A percentile compares a stretch with the other conserved stretches of the same genome.
phyloP scores from a whole-genome alignment of 2,113 vertebrate genomes.

The Ictalurus furcatus region DNA sequence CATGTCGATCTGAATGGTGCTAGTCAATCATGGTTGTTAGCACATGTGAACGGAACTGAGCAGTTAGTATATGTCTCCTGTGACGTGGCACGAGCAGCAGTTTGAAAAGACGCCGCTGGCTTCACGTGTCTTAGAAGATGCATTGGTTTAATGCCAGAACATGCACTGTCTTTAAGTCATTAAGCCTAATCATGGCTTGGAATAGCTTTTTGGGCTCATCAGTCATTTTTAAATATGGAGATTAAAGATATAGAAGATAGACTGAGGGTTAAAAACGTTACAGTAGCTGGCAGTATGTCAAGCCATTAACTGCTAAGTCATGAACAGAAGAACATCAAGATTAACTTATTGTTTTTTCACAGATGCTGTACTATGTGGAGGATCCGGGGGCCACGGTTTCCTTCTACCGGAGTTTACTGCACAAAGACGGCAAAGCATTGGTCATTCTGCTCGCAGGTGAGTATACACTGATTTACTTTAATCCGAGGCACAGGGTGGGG shows the following conservation, averaged over 20 bases:
- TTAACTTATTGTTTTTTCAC: constrained; percentile 21
- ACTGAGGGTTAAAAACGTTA: background rate
- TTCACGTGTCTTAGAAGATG: background rate
- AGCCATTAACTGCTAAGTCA: background rate
- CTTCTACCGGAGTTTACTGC: constrained; percentile 84
- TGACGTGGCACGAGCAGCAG: background rate
- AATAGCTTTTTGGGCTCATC: background rate
- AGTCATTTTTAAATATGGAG: background rate
- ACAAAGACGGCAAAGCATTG: constrained; percentile 79
- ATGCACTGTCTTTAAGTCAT: background rate
- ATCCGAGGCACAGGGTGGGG: background rate
- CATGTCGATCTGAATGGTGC: no score
- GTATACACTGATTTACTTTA: background rate
- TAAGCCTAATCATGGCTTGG: background rate
- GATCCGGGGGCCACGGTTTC: constrained; percentile 77
- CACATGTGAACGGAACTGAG: background rate
- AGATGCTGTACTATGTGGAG: constrained; percentile 89
- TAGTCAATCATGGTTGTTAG: background rate
- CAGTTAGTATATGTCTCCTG: background rate
- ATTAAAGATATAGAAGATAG: background rate
- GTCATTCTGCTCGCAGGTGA: constrained; percentile 87
- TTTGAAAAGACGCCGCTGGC: background rate
- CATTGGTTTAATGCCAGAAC: no score
- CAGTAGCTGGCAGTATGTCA: background rate
- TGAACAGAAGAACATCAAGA: background rate